phyloP scores from a whole-genome alignment of 1,140 invertebrate genomes.

The Drosophila micromelanica region DNA sequence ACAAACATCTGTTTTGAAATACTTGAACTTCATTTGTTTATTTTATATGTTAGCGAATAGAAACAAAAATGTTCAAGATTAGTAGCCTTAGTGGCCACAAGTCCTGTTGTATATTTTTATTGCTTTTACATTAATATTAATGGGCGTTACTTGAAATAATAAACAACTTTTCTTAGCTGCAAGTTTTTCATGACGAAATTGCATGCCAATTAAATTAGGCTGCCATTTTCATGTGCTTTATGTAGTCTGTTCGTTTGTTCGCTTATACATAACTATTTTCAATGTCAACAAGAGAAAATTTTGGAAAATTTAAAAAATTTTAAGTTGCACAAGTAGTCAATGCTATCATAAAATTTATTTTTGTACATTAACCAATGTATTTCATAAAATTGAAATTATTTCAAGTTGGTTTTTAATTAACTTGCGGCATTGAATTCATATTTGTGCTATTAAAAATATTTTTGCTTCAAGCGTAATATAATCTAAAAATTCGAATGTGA shows the following conservation, averaged over 20 bases:
- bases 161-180: slow-evolving; percentile 33
- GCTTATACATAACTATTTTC: slow-evolving; percentile 49
- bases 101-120: too few relatives aligned
- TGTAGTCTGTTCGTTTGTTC: neutral
- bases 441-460: slow-evolving; percentile 13
- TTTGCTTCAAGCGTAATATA: slow-evolving; percentile 22
- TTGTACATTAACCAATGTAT: slow-evolving; percentile 8
- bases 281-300: slow-evolving; percentile 69
- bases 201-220: slow-evolving; percentile 36
- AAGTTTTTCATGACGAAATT: slow-evolving; percentile 42
- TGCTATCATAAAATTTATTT: slow-evolving; percentile 9
- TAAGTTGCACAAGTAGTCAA: slow-evolving; percentile 21
- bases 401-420: slow-evolving; percentile 35
- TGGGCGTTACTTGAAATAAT: slow-evolving; percentile 43
- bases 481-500: slow-evolving; percentile 38
- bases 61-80: slow-evolving; percentile 2
- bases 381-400: slow-evolving; percentile 20
- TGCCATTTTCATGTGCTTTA: slow-evolving; percentile 47
- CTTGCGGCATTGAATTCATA: slow-evolving; percentile 34
- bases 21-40: slow-evolving; percentile 28
- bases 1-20: slow-evolving; percentile 2
- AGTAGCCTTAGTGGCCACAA: slow-evolving; percentile 12
- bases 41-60: neutral
- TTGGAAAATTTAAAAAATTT: slow-evolving; percentile 59
- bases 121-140: slow-evolving; percentile 56